Evolutionary conservation across 2,888 invertebrate species (phyloP).

Genomic region (Laspeyria flexula): DNA sequence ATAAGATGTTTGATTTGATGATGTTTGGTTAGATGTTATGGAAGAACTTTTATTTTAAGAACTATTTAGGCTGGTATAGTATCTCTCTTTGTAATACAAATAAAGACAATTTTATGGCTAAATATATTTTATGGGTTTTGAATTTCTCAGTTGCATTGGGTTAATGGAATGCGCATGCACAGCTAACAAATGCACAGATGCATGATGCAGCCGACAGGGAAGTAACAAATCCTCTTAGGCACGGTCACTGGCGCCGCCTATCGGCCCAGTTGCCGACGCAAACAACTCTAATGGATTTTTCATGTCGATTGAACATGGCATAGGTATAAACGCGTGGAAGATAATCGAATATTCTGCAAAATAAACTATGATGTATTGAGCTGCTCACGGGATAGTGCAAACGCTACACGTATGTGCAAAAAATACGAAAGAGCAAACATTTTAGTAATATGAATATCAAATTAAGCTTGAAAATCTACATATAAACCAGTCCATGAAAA

Average conservation of each 20-base stretch:
- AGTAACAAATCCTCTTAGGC: constrained; percentile 81
- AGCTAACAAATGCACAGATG: constrained; percentile 45
- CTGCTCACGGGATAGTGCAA: neutral
- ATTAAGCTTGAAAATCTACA: too few relatives aligned
- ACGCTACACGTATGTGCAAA: neutral
- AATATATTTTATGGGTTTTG: too few relatives aligned
- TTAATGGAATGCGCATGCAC: constrained; percentile 37
- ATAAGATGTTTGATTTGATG: too few relatives aligned
- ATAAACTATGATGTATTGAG: constrained; percentile 15
- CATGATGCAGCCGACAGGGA: constrained; percentile 56
- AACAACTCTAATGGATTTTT: constrained; percentile 84
- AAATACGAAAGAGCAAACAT: too few relatives aligned
- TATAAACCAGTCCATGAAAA: too few relatives aligned
- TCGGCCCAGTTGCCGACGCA: constrained; percentile 66
- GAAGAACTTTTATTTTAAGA: too few relatives aligned
- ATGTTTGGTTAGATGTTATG: too few relatives aligned
- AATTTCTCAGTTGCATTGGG: constrained; percentile 13
- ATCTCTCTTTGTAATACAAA: too few relatives aligned
- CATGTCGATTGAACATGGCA: constrained; percentile 81
- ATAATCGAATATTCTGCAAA: constrained; percentile 61
- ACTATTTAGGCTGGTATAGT: too few relatives aligned
- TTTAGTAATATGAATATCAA: too few relatives aligned
- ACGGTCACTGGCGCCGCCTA: constrained; percentile 79
- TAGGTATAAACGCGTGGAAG: constrained; percentile 62
- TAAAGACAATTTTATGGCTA: too few relatives aligned